Evolutionary conservation across 2,113 vertebrate species (phyloP), one percentile per base, ranked within the genome.

Genomic region (cat (Felis catus)): DNA sequence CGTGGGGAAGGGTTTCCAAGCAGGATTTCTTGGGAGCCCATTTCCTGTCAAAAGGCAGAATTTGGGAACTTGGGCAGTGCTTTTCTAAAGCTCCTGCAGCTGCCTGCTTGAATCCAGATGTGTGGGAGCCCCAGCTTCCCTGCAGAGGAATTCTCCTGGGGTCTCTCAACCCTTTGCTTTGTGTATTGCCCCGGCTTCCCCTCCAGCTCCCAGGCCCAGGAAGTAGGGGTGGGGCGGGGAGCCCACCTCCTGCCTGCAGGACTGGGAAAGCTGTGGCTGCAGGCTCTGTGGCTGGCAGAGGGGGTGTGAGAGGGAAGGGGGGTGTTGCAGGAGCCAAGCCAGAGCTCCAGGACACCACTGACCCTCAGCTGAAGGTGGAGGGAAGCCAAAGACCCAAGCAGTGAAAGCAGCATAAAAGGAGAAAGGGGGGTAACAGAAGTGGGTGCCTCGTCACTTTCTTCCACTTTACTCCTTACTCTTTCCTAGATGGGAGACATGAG

Each of bases 11-110:
- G 39, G 36, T 95, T 98, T 96, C 90, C 78, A 96, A 63, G 86
- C 66, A 96, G 66, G 73, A 78, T 88, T 98, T 98, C 86, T 92
- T 90, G 87, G 94, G 96, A 97, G 80, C 76, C 84, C 14, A 11
- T 84, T 97, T 98, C 94, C 97, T 96, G 95, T 95, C 61, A 65
- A 84, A 74, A 81, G 36, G 58, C 48, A 36, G 73, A 95, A 92
- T 71, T 70, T 13, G 14, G 41, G 63, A 71, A 48, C 25, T 74
- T 55, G 74, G 90, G 79, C 21, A 5, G 76, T 11, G 29, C 65
- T 95, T 83, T 10, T 85, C 79, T 63, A 31, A 91, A 85, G 86
- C 29, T 71, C 65, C 61, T 68, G 39, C 45, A 95, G 66, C 95
- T 93, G 91, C 76, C 55, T 87, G 9, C 85, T 76, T 70, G 74